Evolutionary conservation across 2,797 vertebrate species (phyloP).

Genomic region (Simalia tracyae): DNA sequence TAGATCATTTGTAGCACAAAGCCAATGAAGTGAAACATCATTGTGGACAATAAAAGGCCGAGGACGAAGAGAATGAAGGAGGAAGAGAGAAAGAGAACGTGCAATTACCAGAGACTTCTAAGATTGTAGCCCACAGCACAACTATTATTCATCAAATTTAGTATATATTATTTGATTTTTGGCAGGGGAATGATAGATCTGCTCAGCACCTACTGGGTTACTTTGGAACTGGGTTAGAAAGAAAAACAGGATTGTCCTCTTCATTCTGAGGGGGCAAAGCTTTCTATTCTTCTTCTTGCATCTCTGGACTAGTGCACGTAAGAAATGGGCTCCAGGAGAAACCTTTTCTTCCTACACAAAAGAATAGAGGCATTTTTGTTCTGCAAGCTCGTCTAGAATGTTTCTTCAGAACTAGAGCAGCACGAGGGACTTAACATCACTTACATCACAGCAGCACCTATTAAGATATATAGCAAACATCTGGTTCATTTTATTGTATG

Average conservation of each 20-base stretch:
- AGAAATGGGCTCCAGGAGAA: conserved; percentile 6
- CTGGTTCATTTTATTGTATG: neutral
- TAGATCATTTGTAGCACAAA: neutral
- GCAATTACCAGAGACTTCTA: neutral
- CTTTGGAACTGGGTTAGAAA: neutral
- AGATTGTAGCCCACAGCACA: no score
- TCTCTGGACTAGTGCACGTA: no score
- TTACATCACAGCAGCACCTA: neutral
- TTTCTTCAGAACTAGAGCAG: conserved; percentile 62
- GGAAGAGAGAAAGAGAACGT: neutral
- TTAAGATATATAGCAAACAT: neutral
- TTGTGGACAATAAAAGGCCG: neutral
- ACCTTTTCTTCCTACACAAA: conserved; percentile 34
- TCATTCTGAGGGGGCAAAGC: neutral
- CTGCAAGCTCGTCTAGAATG: conserved; percentile 49
- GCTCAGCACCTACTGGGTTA: neutral
- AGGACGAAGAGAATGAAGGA: neutral
- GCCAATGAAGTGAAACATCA: neutral
- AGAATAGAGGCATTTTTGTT: conserved; percentile 36
- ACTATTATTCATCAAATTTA: no score
- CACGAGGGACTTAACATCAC: conserved; percentile 60
- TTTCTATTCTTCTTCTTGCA: neutral
- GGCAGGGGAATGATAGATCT: neutral
- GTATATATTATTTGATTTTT: no score
- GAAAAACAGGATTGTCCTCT: neutral